A percentile compares a stretch with the other conserved stretches of the same genome.
Conservation (phyloP, 2,888 invertebrate species). For the Papilio demoleus region DNA sequence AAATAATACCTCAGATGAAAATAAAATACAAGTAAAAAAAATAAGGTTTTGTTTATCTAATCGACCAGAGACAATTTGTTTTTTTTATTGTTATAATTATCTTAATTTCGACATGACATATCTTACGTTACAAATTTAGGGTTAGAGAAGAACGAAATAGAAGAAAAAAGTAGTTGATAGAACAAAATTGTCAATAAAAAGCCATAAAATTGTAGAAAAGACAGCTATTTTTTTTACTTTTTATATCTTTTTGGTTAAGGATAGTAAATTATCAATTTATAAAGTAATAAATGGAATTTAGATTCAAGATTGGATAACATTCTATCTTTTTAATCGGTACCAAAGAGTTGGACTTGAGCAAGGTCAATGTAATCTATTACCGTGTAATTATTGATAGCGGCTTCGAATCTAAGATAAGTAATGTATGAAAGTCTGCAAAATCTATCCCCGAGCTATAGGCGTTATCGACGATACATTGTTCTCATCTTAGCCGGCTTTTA, state of each 20-base stretch:
- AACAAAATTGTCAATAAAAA: too few relatives aligned
- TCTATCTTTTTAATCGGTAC: neutral
- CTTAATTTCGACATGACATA: too few relatives aligned
- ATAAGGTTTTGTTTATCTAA: neutral
- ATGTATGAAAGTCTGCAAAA: slow-evolving; percentile 53
- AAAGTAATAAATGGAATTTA: neutral
- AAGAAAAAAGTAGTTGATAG: too few relatives aligned
- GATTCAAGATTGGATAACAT: neutral
- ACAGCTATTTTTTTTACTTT: too few relatives aligned
- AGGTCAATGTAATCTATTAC: slow-evolving; percentile 27
- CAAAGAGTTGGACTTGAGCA: slow-evolving; percentile 6
- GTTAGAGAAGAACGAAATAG: too few relatives aligned
- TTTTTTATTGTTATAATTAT: too few relatives aligned
- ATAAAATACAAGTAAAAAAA: neutral
- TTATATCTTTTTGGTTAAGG: too few relatives aligned
- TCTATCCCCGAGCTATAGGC: slow-evolving; percentile 56
- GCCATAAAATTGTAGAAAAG: too few relatives aligned
- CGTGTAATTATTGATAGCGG: slow-evolving; percentile 29
- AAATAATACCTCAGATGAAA: neutral
- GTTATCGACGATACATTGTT: slow-evolving; percentile 66
- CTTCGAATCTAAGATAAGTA: slow-evolving; percentile 41
- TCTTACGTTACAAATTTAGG: too few relatives aligned
- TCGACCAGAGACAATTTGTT: neutral
- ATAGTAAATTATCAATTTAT: neutral
- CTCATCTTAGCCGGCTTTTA: slow-evolving; percentile 63